phyloP scores from a whole-genome alignment of 2,888 invertebrate species.

The Orchesella flavescens region DNA sequence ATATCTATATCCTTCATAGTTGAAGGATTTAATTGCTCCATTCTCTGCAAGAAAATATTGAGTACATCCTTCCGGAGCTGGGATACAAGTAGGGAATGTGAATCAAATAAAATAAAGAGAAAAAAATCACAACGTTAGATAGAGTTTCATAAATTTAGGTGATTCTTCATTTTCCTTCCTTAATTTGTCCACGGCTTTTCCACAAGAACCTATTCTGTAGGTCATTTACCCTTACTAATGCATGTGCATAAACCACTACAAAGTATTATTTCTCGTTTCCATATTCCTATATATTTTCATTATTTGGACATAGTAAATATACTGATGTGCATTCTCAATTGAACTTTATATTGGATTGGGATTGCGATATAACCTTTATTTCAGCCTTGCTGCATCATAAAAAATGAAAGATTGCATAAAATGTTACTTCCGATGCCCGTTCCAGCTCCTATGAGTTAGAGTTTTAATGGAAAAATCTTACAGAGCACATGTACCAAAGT shows the following conservation, averaged over 20 bases:
- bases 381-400: too few species aligned
- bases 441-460: too few species aligned
- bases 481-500: too few species aligned
- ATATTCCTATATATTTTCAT: too few species aligned
- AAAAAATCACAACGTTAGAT: background rate
- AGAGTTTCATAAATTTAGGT: background rate
- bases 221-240: background rate
- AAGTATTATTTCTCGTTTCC: too few species aligned
- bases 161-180: background rate
- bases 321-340: too few species aligned
- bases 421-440: background rate
- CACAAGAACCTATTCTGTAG: background rate
- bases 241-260: too few species aligned
- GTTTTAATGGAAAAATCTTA: too few species aligned
- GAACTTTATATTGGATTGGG: too few species aligned
- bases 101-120: background rate
- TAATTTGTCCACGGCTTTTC: background rate
- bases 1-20: constrained; percentile 72
- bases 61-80: constrained; percentile 73
- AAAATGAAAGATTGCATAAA: background rate
- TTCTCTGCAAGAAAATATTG: constrained; percentile 72
- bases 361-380: too few species aligned
- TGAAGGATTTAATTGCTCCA: constrained; percentile 72
- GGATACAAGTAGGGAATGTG: background rate
- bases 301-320: too few species aligned